A percentile compares a stretch with the other conserved stretches of the same genome.
Evolutionary conservation across 64 coral and sea anemone species (phyloP).

Genomic region (Pachyseris speciosa): DNA sequence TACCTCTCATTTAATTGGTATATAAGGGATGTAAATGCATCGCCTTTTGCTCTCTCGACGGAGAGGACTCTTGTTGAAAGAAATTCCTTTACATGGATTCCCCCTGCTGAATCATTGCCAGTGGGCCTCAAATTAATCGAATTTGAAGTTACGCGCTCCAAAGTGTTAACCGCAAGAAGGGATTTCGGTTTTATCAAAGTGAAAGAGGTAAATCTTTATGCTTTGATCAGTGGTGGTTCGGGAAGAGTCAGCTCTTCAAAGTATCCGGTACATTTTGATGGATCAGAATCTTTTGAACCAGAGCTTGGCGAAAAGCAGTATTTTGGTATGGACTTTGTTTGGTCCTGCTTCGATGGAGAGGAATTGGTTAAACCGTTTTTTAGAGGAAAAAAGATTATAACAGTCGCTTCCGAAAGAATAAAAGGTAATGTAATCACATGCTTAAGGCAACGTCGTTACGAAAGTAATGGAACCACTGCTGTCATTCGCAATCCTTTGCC

Average conservation of each 20-base stretch:
- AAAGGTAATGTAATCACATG: background rate
- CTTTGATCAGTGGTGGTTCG: background rate
- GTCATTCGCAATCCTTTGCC: background rate
- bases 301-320: no score
- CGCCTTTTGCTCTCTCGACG: background rate
- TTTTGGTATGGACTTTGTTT: background rate
- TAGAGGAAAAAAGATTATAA: background rate
- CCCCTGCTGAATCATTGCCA: background rate
- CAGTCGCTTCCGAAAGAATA: background rate
- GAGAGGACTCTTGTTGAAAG: background rate
- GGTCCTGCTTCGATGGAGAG: background rate
- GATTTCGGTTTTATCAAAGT: no score
- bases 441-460: no score
- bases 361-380: background rate
- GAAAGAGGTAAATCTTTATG: no score
- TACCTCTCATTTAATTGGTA: background rate
- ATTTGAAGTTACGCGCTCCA: background rate
- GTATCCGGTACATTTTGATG: background rate
- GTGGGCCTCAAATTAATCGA: background rate
- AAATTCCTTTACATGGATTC: background rate
- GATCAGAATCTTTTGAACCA: background rate
- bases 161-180: no score
- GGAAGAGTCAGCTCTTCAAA: background rate
- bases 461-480: background rate
- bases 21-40: background rate